phyloP scores from a whole-genome alignment of 2,113 vertebrate species.

The Alligator mississippiensis region DNA sequence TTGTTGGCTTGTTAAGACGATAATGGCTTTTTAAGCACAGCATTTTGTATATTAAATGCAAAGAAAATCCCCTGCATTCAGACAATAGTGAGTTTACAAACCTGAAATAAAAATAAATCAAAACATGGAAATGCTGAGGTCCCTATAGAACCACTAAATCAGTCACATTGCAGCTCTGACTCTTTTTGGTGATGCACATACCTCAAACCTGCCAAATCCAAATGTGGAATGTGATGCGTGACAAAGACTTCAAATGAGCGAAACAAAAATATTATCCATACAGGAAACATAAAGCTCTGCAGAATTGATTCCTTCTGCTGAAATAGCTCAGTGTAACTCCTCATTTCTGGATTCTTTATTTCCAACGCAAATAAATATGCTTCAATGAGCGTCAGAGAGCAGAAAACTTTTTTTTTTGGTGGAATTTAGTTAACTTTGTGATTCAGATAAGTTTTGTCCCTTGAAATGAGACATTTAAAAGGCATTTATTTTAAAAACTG shows the following conservation, averaged over 20 bases:
- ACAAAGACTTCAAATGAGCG: not conserved
- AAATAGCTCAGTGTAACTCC: not conserved
- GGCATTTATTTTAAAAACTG: not conserved
- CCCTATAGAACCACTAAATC: slow-evolving; percentile 27
- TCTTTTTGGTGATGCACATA: not conserved
- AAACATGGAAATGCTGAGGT: not conserved
- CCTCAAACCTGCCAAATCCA: not conserved
- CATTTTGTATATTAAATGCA: slow-evolving; percentile 17
- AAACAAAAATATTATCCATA: not conserved
- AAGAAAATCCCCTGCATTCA: not conserved
- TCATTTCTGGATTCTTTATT: not conserved
- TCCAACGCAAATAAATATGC: not conserved
- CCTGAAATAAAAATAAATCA: slow-evolving; percentile 16
- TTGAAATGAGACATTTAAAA: not conserved
- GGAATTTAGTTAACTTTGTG: not conserved
- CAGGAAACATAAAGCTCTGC: not conserved
- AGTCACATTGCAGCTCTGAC: slow-evolving; percentile 19
- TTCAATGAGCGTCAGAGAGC: not conserved
- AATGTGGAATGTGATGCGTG: not conserved
- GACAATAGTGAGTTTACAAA: slow-evolving; percentile 9
- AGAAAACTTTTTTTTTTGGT: not conserved
- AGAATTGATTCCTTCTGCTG: not conserved
- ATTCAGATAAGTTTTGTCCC: rapidly evolving
- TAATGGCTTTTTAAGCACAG: slow-evolving; percentile 47
- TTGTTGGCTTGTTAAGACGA: not conserved